phyloP scores from a whole-genome alignment of 2,797 vertebrate genomes.

The Artibeus jamaicensis region DNA sequence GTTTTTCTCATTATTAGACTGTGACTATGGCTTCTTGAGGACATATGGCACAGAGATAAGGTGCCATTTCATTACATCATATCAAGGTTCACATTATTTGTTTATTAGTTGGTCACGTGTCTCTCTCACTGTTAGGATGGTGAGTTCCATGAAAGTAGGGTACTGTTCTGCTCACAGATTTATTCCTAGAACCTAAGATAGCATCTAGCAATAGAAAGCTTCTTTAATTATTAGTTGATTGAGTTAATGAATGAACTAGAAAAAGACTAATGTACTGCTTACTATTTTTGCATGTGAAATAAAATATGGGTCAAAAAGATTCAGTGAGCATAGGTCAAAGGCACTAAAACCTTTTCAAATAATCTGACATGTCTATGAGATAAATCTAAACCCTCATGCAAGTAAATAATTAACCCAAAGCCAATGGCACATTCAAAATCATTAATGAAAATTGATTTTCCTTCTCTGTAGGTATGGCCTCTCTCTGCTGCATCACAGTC shows the following conservation, averaged over 20 bases:
- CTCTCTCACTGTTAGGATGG: neutral
- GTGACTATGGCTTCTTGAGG: neutral
- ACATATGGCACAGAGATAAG: neutral
- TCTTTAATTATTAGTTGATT: conserved; percentile 33
- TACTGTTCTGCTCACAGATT: neutral
- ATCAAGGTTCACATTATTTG: neutral
- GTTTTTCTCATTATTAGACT: neutral
- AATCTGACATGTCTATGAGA: conserved; percentile 58
- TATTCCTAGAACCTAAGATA: neutral
- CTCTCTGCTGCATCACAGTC: neutral
- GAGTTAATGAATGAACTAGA: conserved; percentile 36
- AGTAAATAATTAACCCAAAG: conserved; percentile 75
- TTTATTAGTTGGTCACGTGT: neutral
- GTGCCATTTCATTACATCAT: neutral
- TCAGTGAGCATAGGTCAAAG: conserved; percentile 66
- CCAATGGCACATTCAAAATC: conserved; percentile 53
- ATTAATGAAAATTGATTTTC: conserved; percentile 75
- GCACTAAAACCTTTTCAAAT: conserved; percentile 72
- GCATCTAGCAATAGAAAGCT: neutral
- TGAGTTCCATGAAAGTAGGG: neutral
- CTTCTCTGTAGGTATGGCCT: conserved; percentile 10
- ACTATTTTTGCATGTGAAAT: conserved; percentile 35
- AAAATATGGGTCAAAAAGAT: conserved; percentile 59
- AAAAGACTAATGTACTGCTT: neutral
- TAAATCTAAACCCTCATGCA: conserved; percentile 63